phyloP scores from a whole-genome alignment of 2,113 vertebrate species.

The Syngnathoides biaculeatus region DNA sequence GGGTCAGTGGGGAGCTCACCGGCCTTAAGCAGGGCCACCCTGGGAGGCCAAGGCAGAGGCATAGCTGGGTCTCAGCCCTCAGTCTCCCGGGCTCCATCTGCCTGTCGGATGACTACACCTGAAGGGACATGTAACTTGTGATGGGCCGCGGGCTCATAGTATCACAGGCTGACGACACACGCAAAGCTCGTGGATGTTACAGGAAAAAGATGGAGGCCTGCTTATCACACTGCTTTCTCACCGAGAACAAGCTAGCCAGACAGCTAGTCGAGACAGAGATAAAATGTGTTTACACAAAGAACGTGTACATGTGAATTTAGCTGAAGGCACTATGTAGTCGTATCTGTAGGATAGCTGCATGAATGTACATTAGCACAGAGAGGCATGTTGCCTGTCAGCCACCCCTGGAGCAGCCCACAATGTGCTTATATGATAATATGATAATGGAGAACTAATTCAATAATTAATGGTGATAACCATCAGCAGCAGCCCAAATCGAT shows the following conservation, averaged over 20 bases:
- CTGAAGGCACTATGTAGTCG: conserved; percentile 34
- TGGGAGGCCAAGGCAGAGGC: conserved; percentile 47
- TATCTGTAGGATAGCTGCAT: conserved; percentile 11
- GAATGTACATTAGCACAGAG: conserved; percentile 49
- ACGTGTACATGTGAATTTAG: conserved; percentile 42
- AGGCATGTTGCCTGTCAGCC: conserved; percentile 29
- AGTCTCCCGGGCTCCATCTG: conserved; percentile 26
- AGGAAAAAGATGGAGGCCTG: conserved; percentile 21
- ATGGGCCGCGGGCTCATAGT: conserved; percentile 37
- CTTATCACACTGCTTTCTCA: conserved; percentile 7
- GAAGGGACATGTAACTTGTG: conserved; percentile 50
- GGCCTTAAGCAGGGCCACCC: conserved; percentile 59
- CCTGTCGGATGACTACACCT: conserved; percentile 60
- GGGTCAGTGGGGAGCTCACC: conserved; percentile 59
- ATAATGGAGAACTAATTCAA: conserved; percentile 64
- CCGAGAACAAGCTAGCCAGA: conserved; percentile 15
- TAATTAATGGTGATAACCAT: conserved; percentile 73
- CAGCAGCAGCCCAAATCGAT: conserved; percentile 65
- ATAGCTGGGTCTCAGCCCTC: conserved; percentile 43
- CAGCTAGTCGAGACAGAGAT: conserved; percentile 20
- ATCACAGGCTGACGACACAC: conserved; percentile 31
- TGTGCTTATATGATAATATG: conserved; percentile 63
- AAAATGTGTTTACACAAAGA: conserved; percentile 43
- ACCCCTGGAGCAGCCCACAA: conserved; percentile 51
- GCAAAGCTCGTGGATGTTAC: conserved; percentile 22